Evolutionary conservation across 2,797 vertebrate genomes (phyloP), one percentile per base, ranked within the genome.

Genomic region (Sphaeramia orbicularis): DNA sequence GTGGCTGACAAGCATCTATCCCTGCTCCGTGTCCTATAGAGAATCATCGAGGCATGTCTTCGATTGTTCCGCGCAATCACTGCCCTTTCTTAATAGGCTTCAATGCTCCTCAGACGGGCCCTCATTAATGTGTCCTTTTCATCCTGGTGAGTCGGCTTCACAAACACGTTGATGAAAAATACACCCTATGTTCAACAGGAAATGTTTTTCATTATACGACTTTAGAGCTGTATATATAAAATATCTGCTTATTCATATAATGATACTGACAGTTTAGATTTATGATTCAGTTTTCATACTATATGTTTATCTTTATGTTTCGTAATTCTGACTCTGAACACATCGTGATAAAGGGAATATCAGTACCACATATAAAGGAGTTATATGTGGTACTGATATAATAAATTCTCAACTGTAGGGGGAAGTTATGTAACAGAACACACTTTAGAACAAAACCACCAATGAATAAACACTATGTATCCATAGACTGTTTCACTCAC

Each of bases 1-100:
- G 76, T 68, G 73, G 64, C 81, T 76, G 74, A 86, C 65, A 55
- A 64, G 70, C 71, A 64, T 85, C 65, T 65, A 64, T 85, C 65
- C 5, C 10, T 21, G 71, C 65, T 80, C 64, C 30, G 58, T 68
- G 64, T 84, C 75, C 65, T 79, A 68, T 40, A 63, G 71, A 85
- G 72, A 85, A 86, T 83, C 82, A 79, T 74, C 7, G 14, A 70
- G 49, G 48, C 61, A n/a, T 62, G 75, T 19, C 65, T 77, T 86
- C 60, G 64, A 80, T 81, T 79, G 66, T 74, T 81, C 75, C 37
- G 62, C 8, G 44, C 63, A 75, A 48, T 68, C 57, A 49, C 35
- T 0, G 77, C 58, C 44, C 75, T 57, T 50, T 71, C 58, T 43
- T 82, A 78, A 76, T 65, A 68, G 72, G 56, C 52, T 48, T 56